Conservation (phyloP, 1,140 invertebrate genomes). For the Heliconius nattereri region DNA sequence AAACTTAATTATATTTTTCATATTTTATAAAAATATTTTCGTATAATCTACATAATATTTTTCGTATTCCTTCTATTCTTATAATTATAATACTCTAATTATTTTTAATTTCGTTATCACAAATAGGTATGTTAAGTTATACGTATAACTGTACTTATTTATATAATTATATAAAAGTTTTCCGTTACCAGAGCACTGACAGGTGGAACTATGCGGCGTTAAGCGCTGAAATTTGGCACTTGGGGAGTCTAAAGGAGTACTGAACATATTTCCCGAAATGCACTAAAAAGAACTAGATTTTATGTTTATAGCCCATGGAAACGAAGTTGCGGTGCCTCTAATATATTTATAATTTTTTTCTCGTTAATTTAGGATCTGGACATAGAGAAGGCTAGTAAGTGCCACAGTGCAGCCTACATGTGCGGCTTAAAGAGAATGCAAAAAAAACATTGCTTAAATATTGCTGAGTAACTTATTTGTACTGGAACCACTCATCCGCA, state of each 20-base stretch:
- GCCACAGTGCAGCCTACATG: neutral
- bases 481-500: neutral
- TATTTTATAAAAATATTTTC: neutral
- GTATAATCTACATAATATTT: neutral
- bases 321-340: too few relatives aligned
- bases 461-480: neutral
- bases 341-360: too few relatives aligned
- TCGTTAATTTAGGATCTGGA: too few relatives aligned
- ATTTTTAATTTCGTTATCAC: constrained; percentile 1
- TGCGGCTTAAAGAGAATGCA: neutral
- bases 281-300: too few relatives aligned
- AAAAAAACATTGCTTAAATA: neutral
- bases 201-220: too few relatives aligned
- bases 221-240: too few relatives aligned
- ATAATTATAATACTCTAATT: neutral
- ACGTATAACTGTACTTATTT: neutral
- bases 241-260: too few relatives aligned
- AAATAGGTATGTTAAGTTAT: neutral
- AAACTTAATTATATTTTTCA: neutral
- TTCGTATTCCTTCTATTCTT: neutral
- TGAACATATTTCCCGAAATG: too few relatives aligned
- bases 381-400: neutral
- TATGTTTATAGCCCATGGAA: too few relatives aligned
- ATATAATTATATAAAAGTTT: too few relatives aligned
- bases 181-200: too few relatives aligned